phyloP scores from a whole-genome alignment of 2,113 vertebrate species.

The Tichodroma muraria region DNA sequence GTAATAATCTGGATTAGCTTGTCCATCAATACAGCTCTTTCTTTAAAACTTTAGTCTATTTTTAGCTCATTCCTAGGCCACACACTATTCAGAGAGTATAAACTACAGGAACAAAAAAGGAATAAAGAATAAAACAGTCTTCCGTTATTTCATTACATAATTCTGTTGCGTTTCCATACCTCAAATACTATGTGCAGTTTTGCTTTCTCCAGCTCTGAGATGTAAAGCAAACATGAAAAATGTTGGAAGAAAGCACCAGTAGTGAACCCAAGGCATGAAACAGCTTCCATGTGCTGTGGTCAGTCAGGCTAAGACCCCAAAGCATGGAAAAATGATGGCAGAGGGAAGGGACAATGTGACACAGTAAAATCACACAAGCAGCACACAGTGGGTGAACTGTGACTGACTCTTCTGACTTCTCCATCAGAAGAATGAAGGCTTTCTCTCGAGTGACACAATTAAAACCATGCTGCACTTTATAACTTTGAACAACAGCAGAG shows the following conservation, averaged over 20 bases:
- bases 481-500: neutral
- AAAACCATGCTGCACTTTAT: neutral
- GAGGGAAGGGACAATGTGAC: neutral
- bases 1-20: neutral
- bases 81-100: neutral
- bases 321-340: neutral
- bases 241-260: neutral
- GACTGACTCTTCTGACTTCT: neutral
- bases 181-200: neutral
- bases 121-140: neutral
- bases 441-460: neutral
- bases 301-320: neutral
- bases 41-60: neutral
- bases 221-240: neutral
- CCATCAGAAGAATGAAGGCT: neutral
- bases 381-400: fast-evolving
- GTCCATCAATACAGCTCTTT: neutral
- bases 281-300: neutral
- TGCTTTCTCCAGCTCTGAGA: neutral
- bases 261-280: neutral
- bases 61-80: neutral
- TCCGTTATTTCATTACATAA: neutral
- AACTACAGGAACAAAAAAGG: neutral
- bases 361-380: neutral
- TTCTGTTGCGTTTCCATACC: neutral